A percentile compares a stretch with the other conserved stretches of the same genome.
Conservation (phyloP, 2,113 vertebrate genomes). For the Cyphomyrus plagiostoma region DNA sequence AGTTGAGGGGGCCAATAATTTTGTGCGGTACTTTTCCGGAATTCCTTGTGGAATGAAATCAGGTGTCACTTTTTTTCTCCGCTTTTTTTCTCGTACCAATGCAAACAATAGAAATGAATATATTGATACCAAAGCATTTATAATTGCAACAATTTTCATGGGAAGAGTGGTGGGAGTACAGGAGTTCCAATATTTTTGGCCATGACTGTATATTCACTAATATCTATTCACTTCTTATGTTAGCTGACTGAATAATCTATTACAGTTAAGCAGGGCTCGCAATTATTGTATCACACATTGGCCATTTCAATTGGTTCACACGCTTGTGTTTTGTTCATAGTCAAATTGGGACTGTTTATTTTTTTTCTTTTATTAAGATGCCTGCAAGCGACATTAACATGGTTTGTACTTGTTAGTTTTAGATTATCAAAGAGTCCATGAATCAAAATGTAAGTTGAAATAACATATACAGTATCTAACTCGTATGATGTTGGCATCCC, state of each 20-base stretch:
- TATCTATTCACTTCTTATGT: background rate
- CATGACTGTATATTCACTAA: background rate
- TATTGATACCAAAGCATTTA: background rate
- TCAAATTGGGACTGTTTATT: background rate
- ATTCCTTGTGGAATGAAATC: background rate
- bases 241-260: background rate
- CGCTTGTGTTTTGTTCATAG: background rate
- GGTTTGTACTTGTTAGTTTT: background rate
- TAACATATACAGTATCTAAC: background rate
- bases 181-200: background rate
- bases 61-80: background rate
- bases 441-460: background rate
- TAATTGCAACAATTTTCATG: background rate
- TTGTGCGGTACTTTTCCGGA: background rate
- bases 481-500: background rate
- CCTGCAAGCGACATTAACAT: background rate
- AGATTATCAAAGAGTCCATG: background rate
- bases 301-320: background rate
- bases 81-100: background rate
- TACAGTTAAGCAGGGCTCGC: background rate
- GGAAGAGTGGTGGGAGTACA: background rate
- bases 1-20: background rate
- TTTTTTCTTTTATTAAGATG: background rate
- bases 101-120: background rate
- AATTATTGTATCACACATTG: background rate